Percentiles rank a stretch among this genome's conserved stretches.
Conservation (phyloP, 2,888 invertebrate species). For the Oscheius sp. region DNA sequence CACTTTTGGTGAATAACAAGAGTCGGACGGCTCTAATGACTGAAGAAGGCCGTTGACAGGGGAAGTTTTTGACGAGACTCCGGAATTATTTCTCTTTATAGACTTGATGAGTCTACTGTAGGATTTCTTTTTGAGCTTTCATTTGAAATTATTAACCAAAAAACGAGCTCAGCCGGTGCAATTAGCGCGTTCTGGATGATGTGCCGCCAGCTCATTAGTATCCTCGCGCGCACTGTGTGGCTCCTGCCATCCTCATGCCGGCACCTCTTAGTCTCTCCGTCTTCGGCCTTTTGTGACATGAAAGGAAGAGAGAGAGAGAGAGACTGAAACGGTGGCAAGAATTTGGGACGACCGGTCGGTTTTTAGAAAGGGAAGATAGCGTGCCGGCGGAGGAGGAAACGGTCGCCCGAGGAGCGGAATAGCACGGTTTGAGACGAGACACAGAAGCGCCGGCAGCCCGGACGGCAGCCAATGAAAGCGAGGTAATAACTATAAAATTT, state of each 20-base stretch:
- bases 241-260: neutral
- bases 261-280: neutral
- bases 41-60: neutral
- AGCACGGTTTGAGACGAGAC: conserved; percentile 4
- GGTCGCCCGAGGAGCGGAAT: no score
- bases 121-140: neutral
- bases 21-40: neutral
- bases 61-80: no score
- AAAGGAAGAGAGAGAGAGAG: no score
- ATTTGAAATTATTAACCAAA: neutral
- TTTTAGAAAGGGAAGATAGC: neutral
- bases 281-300: conserved; percentile 1
- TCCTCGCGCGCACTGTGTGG: neutral
- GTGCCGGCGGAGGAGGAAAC: neutral
- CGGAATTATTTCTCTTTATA: no score
- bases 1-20: conserved; percentile 13
- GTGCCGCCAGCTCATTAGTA: neutral
- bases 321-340: conserved; percentile 29
- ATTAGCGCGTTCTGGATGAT: conserved; percentile 4
- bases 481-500: conserved; percentile 33
- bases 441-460: no score
- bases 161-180: neutral
- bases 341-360: conserved; percentile 17
- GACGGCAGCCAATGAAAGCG: conserved; percentile 24
- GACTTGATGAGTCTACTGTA: neutral